Base-by-base conservation (phyloP, 2,888 invertebrate genomes). In the Agrenia bidenticulata region DNA sequence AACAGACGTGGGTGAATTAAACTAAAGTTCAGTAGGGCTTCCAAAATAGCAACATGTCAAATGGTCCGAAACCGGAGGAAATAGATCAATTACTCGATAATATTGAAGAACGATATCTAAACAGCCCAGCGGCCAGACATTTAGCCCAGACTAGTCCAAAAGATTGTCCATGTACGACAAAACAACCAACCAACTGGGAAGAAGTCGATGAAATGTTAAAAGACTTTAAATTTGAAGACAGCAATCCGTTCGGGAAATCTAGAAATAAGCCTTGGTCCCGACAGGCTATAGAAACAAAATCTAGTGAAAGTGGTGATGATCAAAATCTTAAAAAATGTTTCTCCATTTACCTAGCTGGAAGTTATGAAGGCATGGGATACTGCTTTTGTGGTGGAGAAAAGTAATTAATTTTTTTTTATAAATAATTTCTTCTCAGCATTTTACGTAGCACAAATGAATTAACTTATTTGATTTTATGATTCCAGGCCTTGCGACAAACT, bases 121-220 rank as follows among this genome's bases (percentile, higher is more conserved):
- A 63, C 26, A 69, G 67, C n/a, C 26, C 63, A 5, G 63, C 58
- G 23, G 62, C 64, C 7, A 49, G 66, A 59, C 26, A 37, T 41
- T 41, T 65, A 51, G 60, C 69, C 23, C 23, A 64, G 53, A 53
- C 63, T 11, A 15, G 63, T 17, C 65, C 69, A 19, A 65, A 63
- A 55, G 66, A 73, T 41, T 75, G 75, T 53, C 60, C 63, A 24
- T 75, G 75, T 58, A 65, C 67, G 13, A 69, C 54, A 17, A 73
- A 71, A 58, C 64, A 70, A 51, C 45, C 61, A 21, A 73, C 73
- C 9, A 67, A 75, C 50, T 73, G 73, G 73, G 70, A 67, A 23
- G 75, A 75, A 63, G 73, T 75, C 7, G 75, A 75, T 11, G 73
- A 71, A 63, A 53, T 75, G 26, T 53, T 75, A 9, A 64, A 67